Base-by-base conservation (phyloP, 2,797 vertebrate species). In the Strix occidentalis region DNA sequence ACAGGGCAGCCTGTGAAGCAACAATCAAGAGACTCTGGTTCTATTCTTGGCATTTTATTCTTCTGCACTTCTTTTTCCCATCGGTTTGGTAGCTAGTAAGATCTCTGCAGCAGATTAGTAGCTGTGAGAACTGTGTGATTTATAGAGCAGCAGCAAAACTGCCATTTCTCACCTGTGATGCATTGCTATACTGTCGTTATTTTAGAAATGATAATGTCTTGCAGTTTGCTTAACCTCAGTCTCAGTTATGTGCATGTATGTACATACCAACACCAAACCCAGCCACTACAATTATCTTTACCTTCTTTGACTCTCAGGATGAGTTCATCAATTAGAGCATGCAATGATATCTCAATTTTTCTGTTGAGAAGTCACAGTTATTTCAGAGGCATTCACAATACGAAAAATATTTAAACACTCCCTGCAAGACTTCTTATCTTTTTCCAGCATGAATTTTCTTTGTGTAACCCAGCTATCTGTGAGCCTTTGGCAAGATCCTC, bases 21-120 rank as follows among this genome's bases (percentile, higher is more conserved):
- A 64, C 46, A 93, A 18, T 89, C 71, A 92, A 87, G 70, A 69
- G 46, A 39, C 37, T 33, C 37, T 35, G 11, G 5, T 85, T 92
- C 84, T 95, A 64, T 91, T 93, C 76, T 85, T 92, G 82, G n/a
- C 43, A 33, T 70, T 85, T 92, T 61, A 80, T 90, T 94, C 66
- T 79, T 91, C 48, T 89, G n/a, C 31, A 39, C 39, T 65, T 71
- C 48, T 82, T 86, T 82, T 75, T 74, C 43, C 24, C 76, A 18
- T 91, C 48, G 50, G 45, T 89, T 93, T 63, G 63, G 63, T 91
- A 71, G 70, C 33, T 58, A 65, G 46, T 86, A 89, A 94, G 58
- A 78, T 93, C 43, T 89, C 70, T 89, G 77, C 66, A 69, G 37
- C 87, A 87, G 80, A 89, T 90, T 72, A 92, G 71, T 61, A 86